Base-by-base conservation (phyloP, 2,113 vertebrate genomes). In the Agelaius phoeniceus region DNA sequence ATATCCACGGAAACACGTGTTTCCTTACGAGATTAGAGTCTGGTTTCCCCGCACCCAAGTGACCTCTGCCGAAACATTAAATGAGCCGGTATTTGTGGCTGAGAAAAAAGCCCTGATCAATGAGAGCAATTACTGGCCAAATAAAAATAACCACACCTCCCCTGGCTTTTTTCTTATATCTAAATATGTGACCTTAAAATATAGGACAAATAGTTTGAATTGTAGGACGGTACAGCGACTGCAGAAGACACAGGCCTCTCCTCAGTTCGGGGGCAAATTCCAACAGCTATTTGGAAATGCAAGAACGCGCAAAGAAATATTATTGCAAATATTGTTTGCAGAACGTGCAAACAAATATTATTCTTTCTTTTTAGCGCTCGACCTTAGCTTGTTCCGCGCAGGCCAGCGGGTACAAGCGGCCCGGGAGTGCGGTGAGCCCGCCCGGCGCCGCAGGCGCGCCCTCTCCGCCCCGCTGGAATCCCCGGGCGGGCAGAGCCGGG, bases 141-240 rank as follows among this genome's bases (percentile, higher is more conserved):
- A 63, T 26, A 59, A 71, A 81, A 81, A 19, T 2, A 78, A 46
- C 33, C 68, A 41, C 55, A 43, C 9, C 22, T 27, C n/a, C n/a
- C 18, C 1, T 2, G 15, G 6, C 39, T 41, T 49, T 77, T 16
- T 61, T 31, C 39, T 30, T 14, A 14, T 11, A 39, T 46, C 52
- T 35, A 59, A 62, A 52, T 30, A 49, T 0, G 5, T 15, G 10
- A 35, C 14, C 17, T 61, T 77, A 49, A 52, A 63, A 37, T 7
- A 62, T 0, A 12, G 3, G 13, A 27, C 52, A 27, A 6, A 15
- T 0, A 17, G 39, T 15, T 77, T 33, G 26, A 69, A 48, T 2
- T 12, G 16, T 0, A 44, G 41, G 35, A 20, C 0, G 11, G 17
- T 3, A 22, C 31, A 57, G 31, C 20, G 55, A 17, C 49, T 13